Base-by-base conservation (phyloP, 2,888 invertebrate species). In the Drosophila engyochracea region DNA sequence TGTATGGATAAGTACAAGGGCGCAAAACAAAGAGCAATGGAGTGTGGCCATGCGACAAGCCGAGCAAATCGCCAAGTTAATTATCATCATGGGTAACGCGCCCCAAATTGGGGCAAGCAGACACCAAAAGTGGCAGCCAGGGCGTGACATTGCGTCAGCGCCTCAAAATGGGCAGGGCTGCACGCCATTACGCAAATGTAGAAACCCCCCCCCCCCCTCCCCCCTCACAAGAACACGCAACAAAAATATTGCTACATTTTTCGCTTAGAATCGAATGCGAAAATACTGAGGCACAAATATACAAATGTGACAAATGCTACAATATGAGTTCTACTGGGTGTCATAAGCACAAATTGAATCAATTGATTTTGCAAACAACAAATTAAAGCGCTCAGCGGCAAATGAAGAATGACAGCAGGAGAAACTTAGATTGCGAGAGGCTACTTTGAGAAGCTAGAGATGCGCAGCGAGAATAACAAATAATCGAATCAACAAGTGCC, bases 271-370 rank as follows among this genome's bases (percentile, higher is more conserved):
- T 25, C 25, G 16, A 25, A 16, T 47, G 9, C 16, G 25, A 25
- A 25, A 25, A 25, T 47, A 9, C 47, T 25, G 25, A 25, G 9
- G 1, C 25, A 28, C 47, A 47, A 47, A 16, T 16, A 16, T 1
- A 25, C 25, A 28, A 47, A 16, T 47, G 47, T 25, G 25, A 25
- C 25, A 47, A 16, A 16, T 47, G 47, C 25, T 4, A 47, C 47
- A 47, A 16, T 12, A 12, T 31, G 25, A 44, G 49, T 49, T 28
- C 70, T 49, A 19, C 25, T 57, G 59, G 52, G 60, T 70, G 77
- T 81, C 74, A 85, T 78, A 62, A 78, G 70, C 74, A 51, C 76
- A 82, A 87, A 90, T 87, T 89, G 87, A 89, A 76, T 90, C 78
- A 89, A 89, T 86, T 89, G 89, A 85, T 87, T 81, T 58, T 72